These are phyloP conservation scores for Pampusana beccarii DNA, from an alignment of 2,113 vertebrate genomes.

Conservation along the genomic window DNA sequence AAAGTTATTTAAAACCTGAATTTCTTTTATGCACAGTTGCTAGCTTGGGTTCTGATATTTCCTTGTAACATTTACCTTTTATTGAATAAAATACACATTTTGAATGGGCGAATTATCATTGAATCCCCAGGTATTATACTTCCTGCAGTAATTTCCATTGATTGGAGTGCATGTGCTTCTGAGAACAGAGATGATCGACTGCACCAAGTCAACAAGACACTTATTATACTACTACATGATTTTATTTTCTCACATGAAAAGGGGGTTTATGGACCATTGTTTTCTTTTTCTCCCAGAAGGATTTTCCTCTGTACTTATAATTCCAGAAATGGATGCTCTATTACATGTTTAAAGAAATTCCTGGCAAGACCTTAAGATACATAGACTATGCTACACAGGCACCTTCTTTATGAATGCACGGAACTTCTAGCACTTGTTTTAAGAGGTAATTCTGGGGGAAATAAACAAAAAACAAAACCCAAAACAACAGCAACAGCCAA, in stretches of 20 bases:
- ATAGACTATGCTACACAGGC: neutral
- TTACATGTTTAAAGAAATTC: slow-evolving; percentile 3
- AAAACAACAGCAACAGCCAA: neutral
- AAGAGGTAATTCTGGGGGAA: neutral
- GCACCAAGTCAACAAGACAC: slow-evolving; percentile 16
- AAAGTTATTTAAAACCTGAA: neutral
- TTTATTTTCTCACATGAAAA: slow-evolving; percentile 29
- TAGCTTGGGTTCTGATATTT: neutral
- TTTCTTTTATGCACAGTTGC: neutral
- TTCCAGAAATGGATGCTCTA: neutral
- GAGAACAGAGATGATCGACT: slow-evolving; percentile 26
- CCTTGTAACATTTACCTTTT: neutral
- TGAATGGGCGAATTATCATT: neutral
- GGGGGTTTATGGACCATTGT: neutral
- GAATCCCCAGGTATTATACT: neutral
- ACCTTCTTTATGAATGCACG: neutral
- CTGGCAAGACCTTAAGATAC: neutral
- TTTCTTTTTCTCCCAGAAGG: slow-evolving; percentile 24
- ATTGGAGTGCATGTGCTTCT: neutral
- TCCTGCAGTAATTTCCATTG: slow-evolving; percentile 19
- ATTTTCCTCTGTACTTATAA: neutral
- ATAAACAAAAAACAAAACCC: too few species aligned
- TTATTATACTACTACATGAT: slow-evolving; percentile 35
- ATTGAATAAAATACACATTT: neutral
- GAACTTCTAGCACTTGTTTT: neutral